Evolutionary conservation across 2,888 invertebrate genomes (phyloP), one percentile per base, ranked within the genome.

Genomic region (Byasa hedistus): DNA sequence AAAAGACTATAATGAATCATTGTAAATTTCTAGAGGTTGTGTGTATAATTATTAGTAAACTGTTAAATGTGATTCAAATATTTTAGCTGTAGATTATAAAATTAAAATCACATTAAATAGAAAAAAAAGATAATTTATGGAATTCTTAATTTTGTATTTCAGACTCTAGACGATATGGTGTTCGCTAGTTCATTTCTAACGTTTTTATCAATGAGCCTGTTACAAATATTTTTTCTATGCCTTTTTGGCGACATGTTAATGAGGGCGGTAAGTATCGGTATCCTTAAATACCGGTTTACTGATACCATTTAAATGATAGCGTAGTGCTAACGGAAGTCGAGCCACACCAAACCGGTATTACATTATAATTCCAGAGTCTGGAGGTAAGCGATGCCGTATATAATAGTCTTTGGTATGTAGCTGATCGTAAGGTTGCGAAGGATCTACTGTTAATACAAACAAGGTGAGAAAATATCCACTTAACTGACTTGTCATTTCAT

Each of bases 191-290:
- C 80, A 0, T 84, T 77, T 52, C 21, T 82, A 1, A 77, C 75
- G 0, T 85, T 85, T 54, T 72, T 85, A n/a, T 73, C 75, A 57
- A 78, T 81, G 80, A 78, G 77, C 3, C 59, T 84, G 36, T 71
- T 84, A 70, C 85, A 85, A 70, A 78, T 84, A 7, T 84, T 79
- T 67, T 79, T 80, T 39, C 69, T 85, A 2, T 85, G 85, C 59
- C 79, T 78, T 69, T 85, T 81, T 55, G 84, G 80, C 5, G 84
- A 85, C 62, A 74, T 78, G 71, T 69, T 85, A 64, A 81, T 76
- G 77, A 74, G 69, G 51, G 79, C 83, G 39, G 85, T 85, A 71
- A 70, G 78, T 75, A 17, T 67, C 7, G 15, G 17, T 44, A 15
- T 67, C 17, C 22, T 52, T 51, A 65, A 60, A 61, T 61, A 61